These are phyloP conservation scores for Trialeurodes vaporariorum DNA, from an alignment of 1,140 invertebrate species.

Conservation along the genomic window DNA sequence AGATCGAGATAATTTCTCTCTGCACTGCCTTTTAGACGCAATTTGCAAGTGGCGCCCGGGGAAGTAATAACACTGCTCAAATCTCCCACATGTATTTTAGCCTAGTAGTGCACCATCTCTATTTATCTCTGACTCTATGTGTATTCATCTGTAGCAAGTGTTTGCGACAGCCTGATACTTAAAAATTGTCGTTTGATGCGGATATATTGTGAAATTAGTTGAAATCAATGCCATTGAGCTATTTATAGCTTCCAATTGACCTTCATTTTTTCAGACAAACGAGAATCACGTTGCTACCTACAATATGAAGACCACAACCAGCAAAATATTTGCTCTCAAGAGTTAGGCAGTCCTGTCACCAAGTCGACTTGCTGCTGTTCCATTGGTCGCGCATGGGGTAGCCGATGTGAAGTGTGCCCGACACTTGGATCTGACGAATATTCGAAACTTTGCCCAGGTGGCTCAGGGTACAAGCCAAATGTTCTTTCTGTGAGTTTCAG, in stretches of 20 bases:
- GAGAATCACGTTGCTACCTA: constrained; percentile 65
- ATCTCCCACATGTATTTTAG: too few relatives aligned
- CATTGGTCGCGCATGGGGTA: constrained; percentile 72
- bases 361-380: constrained; percentile 78
- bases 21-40: too few relatives aligned
- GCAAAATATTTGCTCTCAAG: constrained; percentile 38
- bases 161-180: too few relatives aligned
- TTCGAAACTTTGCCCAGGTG: constrained; percentile 66
- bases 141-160: too few relatives aligned
- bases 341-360: constrained; percentile 49
- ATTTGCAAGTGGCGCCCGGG: too few relatives aligned
- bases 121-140: too few relatives aligned
- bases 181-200: constrained; percentile 5
- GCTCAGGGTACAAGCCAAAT: constrained; percentile 71
- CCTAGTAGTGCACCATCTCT: too few relatives aligned
- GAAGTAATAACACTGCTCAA: too few relatives aligned
- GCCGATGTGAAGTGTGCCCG: constrained; percentile 69
- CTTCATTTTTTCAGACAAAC: constrained; percentile 48
- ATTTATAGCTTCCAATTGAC: not conserved
- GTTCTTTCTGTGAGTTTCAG: constrained; percentile 54
- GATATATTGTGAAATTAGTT: too few relatives aligned
- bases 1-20: too few relatives aligned
- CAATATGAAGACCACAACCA: constrained; percentile 38
- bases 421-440: constrained; percentile 54
- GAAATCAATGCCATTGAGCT: too few relatives aligned